Percentiles rank a stretch among this genome's conserved stretches.
Evolutionary conservation across 2,113 vertebrate genomes (phyloP).

Genomic region (Crotalus horridus): DNA sequence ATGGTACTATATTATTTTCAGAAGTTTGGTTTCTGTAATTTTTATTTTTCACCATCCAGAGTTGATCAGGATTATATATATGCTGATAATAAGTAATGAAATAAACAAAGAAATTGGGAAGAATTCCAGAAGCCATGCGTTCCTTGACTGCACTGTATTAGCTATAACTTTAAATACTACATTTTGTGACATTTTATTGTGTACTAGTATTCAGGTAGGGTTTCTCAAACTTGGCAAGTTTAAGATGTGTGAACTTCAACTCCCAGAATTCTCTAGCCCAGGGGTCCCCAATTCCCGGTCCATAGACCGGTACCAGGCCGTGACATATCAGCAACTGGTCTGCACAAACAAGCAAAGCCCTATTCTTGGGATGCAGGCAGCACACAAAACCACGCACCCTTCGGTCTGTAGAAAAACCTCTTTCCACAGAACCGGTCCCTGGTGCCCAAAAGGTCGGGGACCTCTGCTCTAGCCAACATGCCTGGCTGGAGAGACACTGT

Average conservation of each 20-base stretch:
- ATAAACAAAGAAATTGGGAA: not conserved
- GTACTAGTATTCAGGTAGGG: not conserved
- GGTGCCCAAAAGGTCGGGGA: too few relatives aligned
- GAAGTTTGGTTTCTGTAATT: not conserved
- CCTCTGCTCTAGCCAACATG: too few relatives aligned
- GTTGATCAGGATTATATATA: not conserved
- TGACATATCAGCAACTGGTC: too few relatives aligned
- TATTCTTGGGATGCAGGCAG: too few relatives aligned
- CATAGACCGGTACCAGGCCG: too few relatives aligned
- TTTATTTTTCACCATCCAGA: not conserved
- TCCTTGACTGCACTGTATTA: not conserved
- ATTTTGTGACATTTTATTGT: conserved; percentile 21
- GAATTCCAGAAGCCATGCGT: not conserved
- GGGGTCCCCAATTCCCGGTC: too few relatives aligned
- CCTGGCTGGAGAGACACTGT: too few relatives aligned
- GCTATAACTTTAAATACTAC: not conserved
- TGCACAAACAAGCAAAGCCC: too few relatives aligned
- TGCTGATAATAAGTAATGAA: not conserved
- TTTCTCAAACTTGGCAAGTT: not conserved
- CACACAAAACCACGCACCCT: too few relatives aligned
- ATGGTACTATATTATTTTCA: not conserved
- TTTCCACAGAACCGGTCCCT: too few relatives aligned
- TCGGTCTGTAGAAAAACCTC: too few relatives aligned
- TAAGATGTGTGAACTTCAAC: not conserved
- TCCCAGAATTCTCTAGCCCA: too few relatives aligned